Conservation (phyloP, 2,113 vertebrate species). For the Centropus unirufus region DNA sequence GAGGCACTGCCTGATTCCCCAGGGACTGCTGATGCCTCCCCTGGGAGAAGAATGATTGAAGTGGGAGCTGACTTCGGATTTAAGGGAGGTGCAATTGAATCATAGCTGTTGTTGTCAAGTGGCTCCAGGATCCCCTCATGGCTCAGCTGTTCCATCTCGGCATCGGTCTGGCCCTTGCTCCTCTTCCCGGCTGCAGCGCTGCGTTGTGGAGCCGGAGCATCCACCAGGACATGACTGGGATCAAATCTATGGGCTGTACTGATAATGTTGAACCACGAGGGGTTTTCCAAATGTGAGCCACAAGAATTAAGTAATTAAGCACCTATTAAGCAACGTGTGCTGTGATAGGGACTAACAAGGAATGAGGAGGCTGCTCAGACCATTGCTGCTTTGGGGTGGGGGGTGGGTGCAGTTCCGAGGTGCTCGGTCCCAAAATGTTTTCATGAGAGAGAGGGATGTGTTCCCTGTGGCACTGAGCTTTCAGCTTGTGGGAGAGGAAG, state of each 20-base stretch:
- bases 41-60: constrained; percentile 78
- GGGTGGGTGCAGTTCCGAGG: background rate
- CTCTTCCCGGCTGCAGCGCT: background rate
- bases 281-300: background rate
- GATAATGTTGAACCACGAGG: background rate
- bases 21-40: constrained; percentile 36
- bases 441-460: background rate
- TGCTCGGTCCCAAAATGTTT: background rate
- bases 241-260: background rate
- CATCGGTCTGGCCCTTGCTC: background rate
- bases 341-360: background rate
- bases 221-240: accelerated
- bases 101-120: background rate
- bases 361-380: background rate
- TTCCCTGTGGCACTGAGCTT: background rate
- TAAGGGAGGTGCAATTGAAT: background rate
- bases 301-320: too few relatives aligned
- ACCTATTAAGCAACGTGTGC: background rate
- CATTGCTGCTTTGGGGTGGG: background rate
- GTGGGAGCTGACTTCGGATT: background rate
- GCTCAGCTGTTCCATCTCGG: background rate
- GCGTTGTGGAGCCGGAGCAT: background rate
- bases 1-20: background rate
- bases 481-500: background rate
- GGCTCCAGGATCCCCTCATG: background rate